These are phyloP conservation scores for Drosophila neotestacea DNA, from an alignment of 2,888 invertebrate species.

Conservation along the genomic window DNA sequence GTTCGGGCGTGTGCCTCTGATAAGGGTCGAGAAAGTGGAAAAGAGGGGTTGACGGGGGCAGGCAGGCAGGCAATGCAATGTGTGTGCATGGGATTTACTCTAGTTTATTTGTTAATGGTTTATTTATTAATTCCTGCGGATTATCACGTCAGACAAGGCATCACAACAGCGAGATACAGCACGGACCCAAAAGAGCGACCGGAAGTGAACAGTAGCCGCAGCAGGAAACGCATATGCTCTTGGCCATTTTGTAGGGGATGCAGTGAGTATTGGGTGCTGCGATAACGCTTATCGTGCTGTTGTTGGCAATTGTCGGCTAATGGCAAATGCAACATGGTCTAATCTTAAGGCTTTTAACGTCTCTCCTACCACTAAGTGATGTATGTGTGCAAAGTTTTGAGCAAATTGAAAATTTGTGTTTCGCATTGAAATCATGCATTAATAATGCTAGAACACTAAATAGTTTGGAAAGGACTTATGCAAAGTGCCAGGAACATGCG, in stretches of 20 bases:
- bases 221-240: conserved; percentile 57
- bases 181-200: conserved; percentile 35
- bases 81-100: conserved; percentile 71
- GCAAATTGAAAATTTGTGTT: conserved; percentile 76
- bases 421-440: conserved; percentile 71
- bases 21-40: conserved; percentile 55
- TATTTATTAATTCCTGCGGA: conserved; percentile 85
- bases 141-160: conserved; percentile 84
- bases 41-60: neutral
- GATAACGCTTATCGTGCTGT: conserved; percentile 59
- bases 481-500: conserved; percentile 75
- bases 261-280: conserved; percentile 41
- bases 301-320: conserved; percentile 42
- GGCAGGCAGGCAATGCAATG: conserved; percentile 48
- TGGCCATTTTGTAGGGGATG: conserved; percentile 1
- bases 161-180: conserved; percentile 68
- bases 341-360: conserved; percentile 29
- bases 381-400: conserved; percentile 20
- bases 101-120: conserved; percentile 85
- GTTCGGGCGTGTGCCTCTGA: conserved; percentile 61
- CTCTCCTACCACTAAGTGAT: conserved; percentile 6
- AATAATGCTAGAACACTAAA: conserved; percentile 71
- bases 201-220: conserved; percentile 36
- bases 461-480: conserved; percentile 57
- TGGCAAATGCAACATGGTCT: conserved; percentile 49